Base-by-base conservation (phyloP, 2,888 invertebrate species). In the Pilophorus perplexus region DNA sequence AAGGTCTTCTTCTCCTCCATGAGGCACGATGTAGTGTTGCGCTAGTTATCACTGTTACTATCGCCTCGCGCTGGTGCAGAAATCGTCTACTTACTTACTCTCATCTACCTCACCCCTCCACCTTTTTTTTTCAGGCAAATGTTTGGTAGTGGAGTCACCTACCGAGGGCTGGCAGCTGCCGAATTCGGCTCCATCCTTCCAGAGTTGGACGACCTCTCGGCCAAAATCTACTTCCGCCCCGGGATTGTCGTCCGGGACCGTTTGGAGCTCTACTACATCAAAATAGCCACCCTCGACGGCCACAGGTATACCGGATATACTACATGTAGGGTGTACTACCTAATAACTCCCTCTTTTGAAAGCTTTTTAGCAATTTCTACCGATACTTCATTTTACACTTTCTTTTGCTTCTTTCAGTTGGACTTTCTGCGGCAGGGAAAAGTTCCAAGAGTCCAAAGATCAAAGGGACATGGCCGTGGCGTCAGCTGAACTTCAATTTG, bases 81-180 rank as follows among this genome's bases (percentile, higher is more conserved):
- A n/a, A n/a, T n/a, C n/a, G n/a, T n/a, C n/a, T n/a, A n/a, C n/a
- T n/a, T n/a, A n/a, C n/a, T n/a, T n/a, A n/a, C n/a, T n/a, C n/a
- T n/a, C n/a, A n/a, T n/a, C n/a, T n/a, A n/a, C n/a, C n/a, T n/a
- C n/a, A n/a, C n/a, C n/a, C n/a, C 10, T 10, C 16, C 14, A 8
- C 10, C 16, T 8, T 44, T 16, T 44, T 10, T 14, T 59, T 59
- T 59, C 44, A 44, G 46, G 46, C 33, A 37, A 16, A 18, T 14
- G 20, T 27, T 55, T 14, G 69, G 75, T 74, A 14, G 76, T 76
- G 22, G 72, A 71, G 64, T 73, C 76, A 73, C 66, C 1, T 68
- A 62, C 42, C 74, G 77, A 70, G 77, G 76, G 10, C 71, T 79
- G 50, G 74, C 76, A 22, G 77, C 78, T n/a, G 77, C 78, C 5